phyloP scores from a whole-genome alignment of 1,140 invertebrate species.

The Rhynchophorus ferrugineus region DNA sequence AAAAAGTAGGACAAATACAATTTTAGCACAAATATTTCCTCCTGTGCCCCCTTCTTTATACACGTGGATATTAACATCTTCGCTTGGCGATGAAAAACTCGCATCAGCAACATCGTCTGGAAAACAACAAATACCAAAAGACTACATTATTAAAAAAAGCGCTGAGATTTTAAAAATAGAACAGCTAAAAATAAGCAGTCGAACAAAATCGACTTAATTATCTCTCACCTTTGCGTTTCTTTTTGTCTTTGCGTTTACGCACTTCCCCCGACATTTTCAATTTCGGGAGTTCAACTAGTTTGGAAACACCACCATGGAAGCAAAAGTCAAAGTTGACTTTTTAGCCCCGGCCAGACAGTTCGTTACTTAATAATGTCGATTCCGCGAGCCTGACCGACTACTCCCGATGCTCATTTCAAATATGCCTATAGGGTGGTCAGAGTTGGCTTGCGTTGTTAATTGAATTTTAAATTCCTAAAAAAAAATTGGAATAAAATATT shows the following conservation, averaged over 20 bases:
- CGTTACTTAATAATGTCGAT: constrained; percentile 12
- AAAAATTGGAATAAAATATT: background rate
- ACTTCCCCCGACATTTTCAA: constrained; percentile 62
- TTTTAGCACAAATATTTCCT: constrained; percentile 73
- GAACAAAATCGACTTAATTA: constrained; percentile 5
- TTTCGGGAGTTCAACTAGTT: constrained; percentile 24
- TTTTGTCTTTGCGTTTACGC: constrained; percentile 63
- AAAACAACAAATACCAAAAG: constrained; percentile 12
- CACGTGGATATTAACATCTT: constrained; percentile 65
- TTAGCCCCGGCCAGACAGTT: background rate
- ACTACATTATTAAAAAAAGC: constrained; percentile 14
- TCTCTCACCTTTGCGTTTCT: constrained; percentile 62
- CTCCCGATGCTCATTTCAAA: background rate
- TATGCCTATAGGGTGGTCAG: background rate
- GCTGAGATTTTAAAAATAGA: constrained; percentile 20
- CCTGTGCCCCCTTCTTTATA: constrained; percentile 65
- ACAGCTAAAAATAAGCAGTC: constrained; percentile 26
- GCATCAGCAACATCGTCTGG: constrained; percentile 26
- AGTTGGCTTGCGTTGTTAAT: background rate
- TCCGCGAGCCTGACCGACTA: constrained; percentile 1
- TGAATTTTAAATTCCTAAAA: background rate
- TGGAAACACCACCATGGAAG: constrained; percentile 29
- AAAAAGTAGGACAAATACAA: constrained; percentile 69
- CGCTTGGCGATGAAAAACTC: constrained; percentile 36
- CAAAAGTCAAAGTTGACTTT: constrained; percentile 5